Evolutionary conservation across 2,797 vertebrate species (phyloP).

Genomic region (Coccyzus lansbergi): DNA sequence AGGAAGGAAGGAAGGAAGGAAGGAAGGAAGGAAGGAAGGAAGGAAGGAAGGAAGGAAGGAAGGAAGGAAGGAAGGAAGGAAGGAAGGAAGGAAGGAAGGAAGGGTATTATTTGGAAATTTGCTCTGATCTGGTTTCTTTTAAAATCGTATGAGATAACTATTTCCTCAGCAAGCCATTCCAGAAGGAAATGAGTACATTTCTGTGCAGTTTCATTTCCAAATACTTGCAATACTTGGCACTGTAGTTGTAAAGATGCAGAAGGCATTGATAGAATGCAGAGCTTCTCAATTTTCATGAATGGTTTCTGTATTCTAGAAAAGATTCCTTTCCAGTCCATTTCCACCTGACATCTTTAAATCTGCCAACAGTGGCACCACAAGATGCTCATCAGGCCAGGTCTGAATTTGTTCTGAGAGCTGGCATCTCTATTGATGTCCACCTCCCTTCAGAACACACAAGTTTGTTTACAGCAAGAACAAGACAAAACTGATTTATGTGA

Average conservation of each 20-base stretch:
- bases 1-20: not conserved
- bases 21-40: too few species aligned
- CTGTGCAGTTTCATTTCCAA: not conserved
- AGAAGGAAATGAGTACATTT: not conserved
- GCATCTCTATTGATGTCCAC: accelerated
- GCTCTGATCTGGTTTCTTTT: not conserved
- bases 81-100: too few species aligned
- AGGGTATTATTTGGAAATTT: not conserved
- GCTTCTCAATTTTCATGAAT: not conserved
- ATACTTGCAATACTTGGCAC: accelerated
- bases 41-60: too few species aligned
- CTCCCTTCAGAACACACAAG: accelerated
- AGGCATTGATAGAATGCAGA: not conserved
- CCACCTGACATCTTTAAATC: not conserved
- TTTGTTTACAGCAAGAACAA: not conserved
- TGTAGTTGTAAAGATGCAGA: not conserved
- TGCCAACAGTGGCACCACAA: not conserved
- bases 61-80: too few species aligned
- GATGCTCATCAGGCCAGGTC: too few species aligned
- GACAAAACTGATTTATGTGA: not conserved
- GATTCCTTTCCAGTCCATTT: not conserved
- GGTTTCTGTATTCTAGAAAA: not conserved
- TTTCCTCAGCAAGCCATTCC: not conserved
- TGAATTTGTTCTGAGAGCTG: not conserved
- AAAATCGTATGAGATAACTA: not conserved